Conservation (phyloP, 2,888 invertebrate species). For the Cryptus armator region DNA sequence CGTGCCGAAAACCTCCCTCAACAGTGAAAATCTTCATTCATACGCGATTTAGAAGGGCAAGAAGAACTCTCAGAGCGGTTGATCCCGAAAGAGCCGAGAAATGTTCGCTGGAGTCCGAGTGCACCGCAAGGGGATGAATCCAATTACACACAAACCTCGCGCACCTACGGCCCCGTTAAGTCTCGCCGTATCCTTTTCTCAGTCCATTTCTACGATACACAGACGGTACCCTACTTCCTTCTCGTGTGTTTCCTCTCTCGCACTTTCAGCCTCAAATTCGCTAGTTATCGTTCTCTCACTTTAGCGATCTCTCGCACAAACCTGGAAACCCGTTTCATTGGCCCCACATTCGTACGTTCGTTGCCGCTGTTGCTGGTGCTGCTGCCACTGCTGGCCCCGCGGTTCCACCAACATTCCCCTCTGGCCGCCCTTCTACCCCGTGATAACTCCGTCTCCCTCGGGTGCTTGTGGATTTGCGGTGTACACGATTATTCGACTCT, state of each 20-base stretch:
- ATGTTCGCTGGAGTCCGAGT: conserved; percentile 63
- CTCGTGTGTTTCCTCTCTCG: conserved; percentile 7
- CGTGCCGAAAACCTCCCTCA: background rate
- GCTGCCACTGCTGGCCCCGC: conserved; percentile 20
- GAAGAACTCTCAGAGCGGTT: background rate
- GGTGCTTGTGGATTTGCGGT: conserved; percentile 78
- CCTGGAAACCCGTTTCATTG: conserved; percentile 70
- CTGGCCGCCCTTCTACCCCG: conserved; percentile 54
- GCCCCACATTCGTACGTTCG: conserved; percentile 45
- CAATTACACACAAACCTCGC: conserved; percentile 82
- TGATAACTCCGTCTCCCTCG: conserved; percentile 63
- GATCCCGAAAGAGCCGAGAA: conserved; percentile 50
- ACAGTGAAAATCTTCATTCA: background rate
- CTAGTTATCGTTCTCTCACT: conserved; percentile 56
- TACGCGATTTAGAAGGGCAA: background rate
- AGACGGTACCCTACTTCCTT: conserved; percentile 17
- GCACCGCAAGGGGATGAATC: conserved; percentile 80
- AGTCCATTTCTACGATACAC: conserved; percentile 28
- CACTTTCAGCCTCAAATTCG: conserved; percentile 32
- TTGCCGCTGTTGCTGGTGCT: background rate
- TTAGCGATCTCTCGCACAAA: conserved; percentile 57
- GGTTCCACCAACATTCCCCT: conserved; percentile 36
- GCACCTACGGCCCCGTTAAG: conserved; percentile 80
- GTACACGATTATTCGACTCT: conserved; percentile 77
- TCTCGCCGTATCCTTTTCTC: conserved; percentile 63